A percentile compares a stretch with the other conserved stretches of the same genome.
Conservation (phyloP, 1,140 invertebrate species). For the Halictus rubicundus region DNA sequence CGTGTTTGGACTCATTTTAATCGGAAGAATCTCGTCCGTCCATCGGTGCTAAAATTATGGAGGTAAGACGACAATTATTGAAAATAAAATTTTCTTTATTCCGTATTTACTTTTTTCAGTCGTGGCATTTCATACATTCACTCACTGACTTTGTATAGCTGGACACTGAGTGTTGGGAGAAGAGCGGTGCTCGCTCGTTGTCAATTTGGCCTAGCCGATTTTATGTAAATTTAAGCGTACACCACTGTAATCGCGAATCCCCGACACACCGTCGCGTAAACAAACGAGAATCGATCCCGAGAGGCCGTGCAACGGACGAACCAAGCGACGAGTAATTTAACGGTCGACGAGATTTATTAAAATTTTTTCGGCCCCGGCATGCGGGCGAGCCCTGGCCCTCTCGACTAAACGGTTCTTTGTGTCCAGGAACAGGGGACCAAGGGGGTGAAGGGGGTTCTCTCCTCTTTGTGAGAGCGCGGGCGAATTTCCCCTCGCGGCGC, state of each 20-base stretch:
- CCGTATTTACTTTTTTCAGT: too few relatives aligned
- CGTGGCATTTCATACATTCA: too few relatives aligned
- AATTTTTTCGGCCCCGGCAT: conserved; percentile 54
- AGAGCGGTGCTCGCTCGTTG: too few relatives aligned
- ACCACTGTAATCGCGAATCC: neutral
- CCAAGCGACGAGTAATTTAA: conserved; percentile 67
- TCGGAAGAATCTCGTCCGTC: too few relatives aligned
- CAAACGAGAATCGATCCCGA: conserved; percentile 21
- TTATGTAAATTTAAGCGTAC: too few relatives aligned
- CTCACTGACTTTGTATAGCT: too few relatives aligned
- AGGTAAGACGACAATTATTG: too few relatives aligned
- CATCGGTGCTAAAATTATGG: too few relatives aligned
- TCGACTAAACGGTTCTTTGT: conserved; percentile 60
- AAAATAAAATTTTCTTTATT: too few relatives aligned
- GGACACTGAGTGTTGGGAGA: too few relatives aligned
- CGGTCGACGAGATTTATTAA: conserved; percentile 70
- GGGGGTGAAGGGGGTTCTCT: neutral
- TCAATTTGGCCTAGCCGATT: too few relatives aligned
- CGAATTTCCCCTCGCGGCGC: conserved; percentile 27
- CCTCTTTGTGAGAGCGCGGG: conserved; percentile 31
- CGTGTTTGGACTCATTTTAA: too few relatives aligned
- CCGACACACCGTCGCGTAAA: conserved; percentile 27
- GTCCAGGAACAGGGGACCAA: neutral
- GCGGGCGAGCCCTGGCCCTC: conserved; percentile 43
- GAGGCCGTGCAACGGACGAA: neutral